Conservation (phyloP, 2,797 vertebrate species). For the Enteromius afrohamiltoni region DNA sequence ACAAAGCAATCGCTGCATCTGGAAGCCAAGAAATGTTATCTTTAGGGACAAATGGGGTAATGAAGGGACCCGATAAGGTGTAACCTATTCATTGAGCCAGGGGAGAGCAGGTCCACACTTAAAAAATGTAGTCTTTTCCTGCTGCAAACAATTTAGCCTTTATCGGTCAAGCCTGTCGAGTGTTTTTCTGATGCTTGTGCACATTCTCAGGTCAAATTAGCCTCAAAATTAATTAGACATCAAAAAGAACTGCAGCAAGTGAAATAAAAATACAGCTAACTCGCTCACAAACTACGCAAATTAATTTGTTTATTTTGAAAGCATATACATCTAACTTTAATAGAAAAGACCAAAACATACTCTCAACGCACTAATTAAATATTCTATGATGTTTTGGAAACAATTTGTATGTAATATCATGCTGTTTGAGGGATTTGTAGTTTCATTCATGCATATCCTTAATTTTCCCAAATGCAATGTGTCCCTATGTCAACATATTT, state of each 20-base stretch:
- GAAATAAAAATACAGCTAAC: slow-evolving; percentile 5
- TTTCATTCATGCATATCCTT: background rate
- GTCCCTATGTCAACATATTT: no score
- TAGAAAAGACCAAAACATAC: background rate
- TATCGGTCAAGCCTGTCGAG: slow-evolving; percentile 2
- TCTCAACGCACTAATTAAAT: background rate
- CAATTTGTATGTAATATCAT: background rate
- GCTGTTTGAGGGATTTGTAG: background rate
- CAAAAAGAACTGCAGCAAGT: background rate
- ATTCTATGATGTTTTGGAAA: background rate
- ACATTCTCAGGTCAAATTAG: slow-evolving; percentile 24
- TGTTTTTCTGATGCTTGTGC: slow-evolving; percentile 5
- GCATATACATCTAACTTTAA: background rate
- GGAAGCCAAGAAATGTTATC: background rate
- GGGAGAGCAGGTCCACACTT: background rate
- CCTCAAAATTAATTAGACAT: slow-evolving; percentile 27
- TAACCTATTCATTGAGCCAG: background rate
- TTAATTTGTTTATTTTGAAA: background rate
- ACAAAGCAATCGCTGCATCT: background rate
- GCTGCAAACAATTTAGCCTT: slow-evolving; percentile 5
- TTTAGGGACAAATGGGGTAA: background rate
- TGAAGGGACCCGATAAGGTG: background rate
- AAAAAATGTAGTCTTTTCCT: slow-evolving; percentile 1
- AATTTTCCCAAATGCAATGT: no score
- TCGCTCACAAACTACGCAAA: background rate